Conservation (phyloP, 2,113 vertebrate species). For the Rhinichthys klamathensis region DNA sequence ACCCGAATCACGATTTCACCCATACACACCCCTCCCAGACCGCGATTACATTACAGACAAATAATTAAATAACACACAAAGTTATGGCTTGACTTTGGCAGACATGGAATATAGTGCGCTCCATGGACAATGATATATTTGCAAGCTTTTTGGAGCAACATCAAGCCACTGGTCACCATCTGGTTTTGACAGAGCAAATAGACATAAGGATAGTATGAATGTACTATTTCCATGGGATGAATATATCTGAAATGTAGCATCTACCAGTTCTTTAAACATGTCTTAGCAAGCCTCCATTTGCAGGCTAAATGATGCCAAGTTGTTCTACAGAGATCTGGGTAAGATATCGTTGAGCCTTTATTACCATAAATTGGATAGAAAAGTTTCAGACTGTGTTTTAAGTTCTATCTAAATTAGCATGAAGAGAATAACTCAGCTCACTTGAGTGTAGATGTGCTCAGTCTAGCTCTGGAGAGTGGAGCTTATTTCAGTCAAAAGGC, state of each 20-base stretch:
- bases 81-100: neutral
- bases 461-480: slow-evolving; percentile 1
- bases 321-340: neutral
- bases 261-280: neutral
- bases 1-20: too few relatives aligned
- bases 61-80: slow-evolving; percentile 2
- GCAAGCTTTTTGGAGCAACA: neutral
- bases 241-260: neutral
- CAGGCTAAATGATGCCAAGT: neutral
- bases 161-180: neutral
- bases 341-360: neutral
- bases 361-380: slow-evolving; percentile 3
- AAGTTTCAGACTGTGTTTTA: slow-evolving; percentile 12
- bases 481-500: slow-evolving; percentile 25
- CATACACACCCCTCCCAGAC: too few relatives aligned
- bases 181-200: neutral
- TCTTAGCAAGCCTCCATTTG: slow-evolving; percentile 4
- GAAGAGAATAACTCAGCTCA: slow-evolving; percentile 4
- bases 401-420: slow-evolving; percentile 17
- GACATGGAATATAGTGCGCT: neutral
- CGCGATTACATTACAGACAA: neutral
- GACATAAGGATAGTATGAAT: neutral
- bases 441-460: slow-evolving; percentile 9
- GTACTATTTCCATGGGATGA: slow-evolving; percentile 9
- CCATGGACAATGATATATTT: neutral